These are phyloP conservation scores for Theristus sp. DNA, from an alignment of 2,888 invertebrate species.

Conservation along the genomic window DNA sequence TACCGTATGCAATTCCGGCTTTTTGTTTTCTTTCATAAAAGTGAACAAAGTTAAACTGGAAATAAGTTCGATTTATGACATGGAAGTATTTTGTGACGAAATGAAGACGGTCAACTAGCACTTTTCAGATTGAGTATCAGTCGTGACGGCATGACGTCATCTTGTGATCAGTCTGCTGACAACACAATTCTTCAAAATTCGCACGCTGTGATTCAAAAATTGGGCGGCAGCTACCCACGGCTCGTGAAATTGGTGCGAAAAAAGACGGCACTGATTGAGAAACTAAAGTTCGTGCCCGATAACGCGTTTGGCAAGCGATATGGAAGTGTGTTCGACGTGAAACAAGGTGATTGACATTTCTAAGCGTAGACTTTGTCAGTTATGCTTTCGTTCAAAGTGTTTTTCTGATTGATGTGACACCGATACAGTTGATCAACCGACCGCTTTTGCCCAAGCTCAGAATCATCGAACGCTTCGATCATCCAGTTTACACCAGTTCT, in stretches of 20 bases:
- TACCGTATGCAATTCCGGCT: too few species aligned
- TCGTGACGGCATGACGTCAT: too few species aligned
- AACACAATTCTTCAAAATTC: background rate
- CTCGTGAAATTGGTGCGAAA: background rate
- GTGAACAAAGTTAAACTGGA: background rate
- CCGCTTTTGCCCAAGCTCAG: too few species aligned
- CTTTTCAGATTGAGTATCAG: too few species aligned
- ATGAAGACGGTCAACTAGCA: background rate
- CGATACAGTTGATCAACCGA: too few species aligned
- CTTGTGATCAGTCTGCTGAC: too few species aligned
- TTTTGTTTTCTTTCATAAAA: background rate
- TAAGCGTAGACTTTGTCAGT: too few species aligned
- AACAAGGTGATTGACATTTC: background rate
- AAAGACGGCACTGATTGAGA: constrained; percentile 3
- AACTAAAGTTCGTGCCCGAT: constrained; percentile 5
- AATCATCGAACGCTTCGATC: too few species aligned
- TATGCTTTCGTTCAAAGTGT: too few species aligned
- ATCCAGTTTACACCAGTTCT: too few species aligned
- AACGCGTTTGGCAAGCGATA: constrained; percentile 2
- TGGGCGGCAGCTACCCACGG: constrained; percentile 1
- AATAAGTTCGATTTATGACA: background rate
- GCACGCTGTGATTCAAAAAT: background rate
- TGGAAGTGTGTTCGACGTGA: constrained; percentile 1
- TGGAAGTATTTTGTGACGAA: background rate
- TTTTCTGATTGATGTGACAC: too few species aligned